Evolutionary conservation across 1,140 invertebrate genomes (phyloP).

Genomic region (Cherax destructor): DNA sequence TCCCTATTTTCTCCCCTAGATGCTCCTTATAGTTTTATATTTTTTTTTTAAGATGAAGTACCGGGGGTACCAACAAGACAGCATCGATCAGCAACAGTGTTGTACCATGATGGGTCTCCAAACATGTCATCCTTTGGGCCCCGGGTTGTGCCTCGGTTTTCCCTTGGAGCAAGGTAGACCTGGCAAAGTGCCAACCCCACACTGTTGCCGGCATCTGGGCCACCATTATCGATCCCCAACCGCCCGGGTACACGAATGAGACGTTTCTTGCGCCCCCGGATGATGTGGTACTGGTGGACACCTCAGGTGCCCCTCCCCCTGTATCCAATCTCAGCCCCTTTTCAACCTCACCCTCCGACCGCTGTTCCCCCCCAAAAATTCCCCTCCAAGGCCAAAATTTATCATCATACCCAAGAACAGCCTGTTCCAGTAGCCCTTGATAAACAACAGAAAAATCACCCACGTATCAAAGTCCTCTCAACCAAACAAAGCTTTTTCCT

Average conservation of each 20-base stretch:
- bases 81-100: too few relatives aligned
- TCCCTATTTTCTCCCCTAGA: too few relatives aligned
- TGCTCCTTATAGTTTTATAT: too few relatives aligned
- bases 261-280: not conserved
- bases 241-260: not conserved
- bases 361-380: not conserved
- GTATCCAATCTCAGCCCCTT: not conserved
- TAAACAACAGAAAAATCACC: not conserved
- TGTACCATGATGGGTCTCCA: too few relatives aligned
- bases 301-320: not conserved
- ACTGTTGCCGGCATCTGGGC: not conserved
- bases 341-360: not conserved
- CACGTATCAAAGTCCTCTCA: not conserved
- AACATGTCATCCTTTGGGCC: too few relatives aligned
- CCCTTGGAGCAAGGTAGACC: too few relatives aligned
- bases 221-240: not conserved
- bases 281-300: not conserved
- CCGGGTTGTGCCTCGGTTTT: not conserved
- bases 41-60: too few relatives aligned
- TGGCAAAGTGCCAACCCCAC: not conserved
- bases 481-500: too few relatives aligned
- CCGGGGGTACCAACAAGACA: too few relatives aligned
- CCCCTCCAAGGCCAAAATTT: conserved; percentile 4
- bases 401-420: not conserved
- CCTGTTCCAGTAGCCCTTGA: not conserved